phyloP scores from a whole-genome alignment of 2,113 vertebrate species.

The Ranitomeya imitator region DNA sequence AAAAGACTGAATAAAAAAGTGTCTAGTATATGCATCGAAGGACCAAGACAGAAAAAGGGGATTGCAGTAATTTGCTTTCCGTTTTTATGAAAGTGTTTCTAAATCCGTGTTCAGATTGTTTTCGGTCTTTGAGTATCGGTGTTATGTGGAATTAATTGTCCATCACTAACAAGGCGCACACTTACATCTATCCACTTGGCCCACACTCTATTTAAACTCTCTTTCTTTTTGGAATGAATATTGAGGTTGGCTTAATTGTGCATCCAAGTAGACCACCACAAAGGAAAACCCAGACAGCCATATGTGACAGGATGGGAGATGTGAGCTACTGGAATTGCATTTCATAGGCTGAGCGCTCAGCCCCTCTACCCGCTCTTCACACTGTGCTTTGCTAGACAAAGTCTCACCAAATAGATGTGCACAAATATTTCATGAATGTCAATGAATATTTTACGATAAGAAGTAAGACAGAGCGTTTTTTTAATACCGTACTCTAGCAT shows the following conservation, averaged over 20 bases:
- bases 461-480: slow-evolving; percentile 22
- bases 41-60: background rate
- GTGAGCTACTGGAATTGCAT: slow-evolving; percentile 11
- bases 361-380: background rate
- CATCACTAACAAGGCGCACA: slow-evolving; percentile 19
- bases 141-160: slow-evolving; percentile 38
- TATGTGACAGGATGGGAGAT: slow-evolving; percentile 18
- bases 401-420: slow-evolving; percentile 39
- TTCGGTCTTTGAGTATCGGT: background rate
- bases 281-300: slow-evolving; percentile 17
- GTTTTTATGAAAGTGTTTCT: background rate
- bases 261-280: background rate
- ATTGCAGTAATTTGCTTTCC: background rate
- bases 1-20: too few relatives aligned
- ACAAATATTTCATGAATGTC: slow-evolving; percentile 56
- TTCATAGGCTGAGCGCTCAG: background rate
- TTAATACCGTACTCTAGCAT: background rate
- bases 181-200: slow-evolving; percentile 10
- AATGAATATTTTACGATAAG: slow-evolving; percentile 46
- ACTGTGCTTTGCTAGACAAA: slow-evolving; percentile 9
- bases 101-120: background rate
- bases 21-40: background rate
- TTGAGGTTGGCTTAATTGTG: slow-evolving; percentile 39
- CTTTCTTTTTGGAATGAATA: slow-evolving; percentile 8
- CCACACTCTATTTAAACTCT: background rate